Percentiles rank a stretch among this genome's conserved stretches.
These are phyloP conservation scores for Thyatira batis DNA, from an alignment of 2,888 invertebrate genomes.

Conservation along the genomic window DNA sequence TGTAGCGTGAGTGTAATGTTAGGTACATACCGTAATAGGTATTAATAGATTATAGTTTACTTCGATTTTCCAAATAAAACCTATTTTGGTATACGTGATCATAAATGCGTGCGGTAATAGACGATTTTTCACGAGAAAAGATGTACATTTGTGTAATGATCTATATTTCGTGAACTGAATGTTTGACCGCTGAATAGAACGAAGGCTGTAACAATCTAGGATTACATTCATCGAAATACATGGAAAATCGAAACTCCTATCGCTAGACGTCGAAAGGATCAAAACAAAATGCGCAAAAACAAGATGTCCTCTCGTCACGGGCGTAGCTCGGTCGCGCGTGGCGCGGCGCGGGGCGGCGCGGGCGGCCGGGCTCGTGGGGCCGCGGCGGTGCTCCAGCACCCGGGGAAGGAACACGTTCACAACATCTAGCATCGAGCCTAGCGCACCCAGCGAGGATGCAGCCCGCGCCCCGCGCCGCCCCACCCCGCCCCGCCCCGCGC, in stretches of 20 bases:
- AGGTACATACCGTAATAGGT: background rate
- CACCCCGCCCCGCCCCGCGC: constrained; percentile 58
- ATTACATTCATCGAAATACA: background rate
- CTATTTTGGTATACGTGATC: background rate
- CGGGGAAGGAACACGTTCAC: constrained; percentile 26
- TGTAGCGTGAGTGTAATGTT: background rate
- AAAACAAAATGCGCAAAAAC: constrained; percentile 53
- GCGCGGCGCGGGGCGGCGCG: background rate
- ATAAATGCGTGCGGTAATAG: background rate
- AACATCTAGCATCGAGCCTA: constrained; percentile 27
- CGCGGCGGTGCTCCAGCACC: constrained; percentile 1
- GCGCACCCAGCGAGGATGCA: constrained; percentile 30
- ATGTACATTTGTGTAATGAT: no score
- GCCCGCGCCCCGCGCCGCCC: constrained; percentile 51
- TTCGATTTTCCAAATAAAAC: background rate
- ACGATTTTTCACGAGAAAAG: background rate
- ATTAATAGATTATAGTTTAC: background rate
- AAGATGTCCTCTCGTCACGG: constrained; percentile 46
- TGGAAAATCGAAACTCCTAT: background rate
- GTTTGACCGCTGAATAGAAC: background rate
- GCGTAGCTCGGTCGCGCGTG: constrained; percentile 14
- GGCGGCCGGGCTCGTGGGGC: constrained; percentile 1
- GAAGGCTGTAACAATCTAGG: background rate
- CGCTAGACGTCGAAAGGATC: constrained; percentile 22
- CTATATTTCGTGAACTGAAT: background rate